Evolutionary conservation across 2,113 vertebrate species (phyloP).

Genomic region (Rhynchomys soricoides): DNA sequence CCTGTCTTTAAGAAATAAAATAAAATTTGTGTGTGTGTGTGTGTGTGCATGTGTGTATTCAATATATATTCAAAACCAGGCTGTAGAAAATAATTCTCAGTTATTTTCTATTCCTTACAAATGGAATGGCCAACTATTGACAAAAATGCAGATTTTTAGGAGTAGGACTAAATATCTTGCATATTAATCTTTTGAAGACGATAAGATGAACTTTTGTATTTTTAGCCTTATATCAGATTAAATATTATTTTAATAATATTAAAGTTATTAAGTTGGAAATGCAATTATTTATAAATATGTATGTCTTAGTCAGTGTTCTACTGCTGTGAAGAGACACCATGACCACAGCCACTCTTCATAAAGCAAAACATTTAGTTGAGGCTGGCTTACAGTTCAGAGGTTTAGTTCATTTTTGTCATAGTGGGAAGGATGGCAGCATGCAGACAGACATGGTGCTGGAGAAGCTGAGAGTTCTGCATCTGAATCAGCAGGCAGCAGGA

Average conservation of each 20-base stretch:
- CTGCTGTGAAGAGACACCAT: neutral
- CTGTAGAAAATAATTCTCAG: slow-evolving; percentile 34
- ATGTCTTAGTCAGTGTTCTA: neutral
- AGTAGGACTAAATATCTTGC: neutral
- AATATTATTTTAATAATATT: slow-evolving; percentile 41
- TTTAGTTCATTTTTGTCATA: neutral
- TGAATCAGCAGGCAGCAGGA: neutral
- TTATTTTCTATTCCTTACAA: slow-evolving; percentile 51
- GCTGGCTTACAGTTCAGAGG: neutral
- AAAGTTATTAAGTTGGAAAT: slow-evolving; percentile 54
- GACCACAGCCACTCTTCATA: neutral
- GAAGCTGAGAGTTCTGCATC: neutral
- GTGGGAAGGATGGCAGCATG: neutral
- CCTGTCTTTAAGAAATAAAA: neutral
- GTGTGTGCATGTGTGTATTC: no score
- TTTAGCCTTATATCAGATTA: slow-evolving; percentile 46
- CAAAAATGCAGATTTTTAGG: neutral
- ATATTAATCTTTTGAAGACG: neutral
- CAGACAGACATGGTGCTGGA: neutral
- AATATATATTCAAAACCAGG: neutral
- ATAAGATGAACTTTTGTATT: slow-evolving; percentile 43
- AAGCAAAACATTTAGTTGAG: neutral
- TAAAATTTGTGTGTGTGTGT: no score
- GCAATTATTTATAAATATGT: neutral
- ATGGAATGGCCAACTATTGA: neutral